A percentile compares a stretch with the other conserved stretches of the same genome.
Evolutionary conservation across 2,888 invertebrate genomes (phyloP).

Genomic region (Prostheceraeus crozeri): DNA sequence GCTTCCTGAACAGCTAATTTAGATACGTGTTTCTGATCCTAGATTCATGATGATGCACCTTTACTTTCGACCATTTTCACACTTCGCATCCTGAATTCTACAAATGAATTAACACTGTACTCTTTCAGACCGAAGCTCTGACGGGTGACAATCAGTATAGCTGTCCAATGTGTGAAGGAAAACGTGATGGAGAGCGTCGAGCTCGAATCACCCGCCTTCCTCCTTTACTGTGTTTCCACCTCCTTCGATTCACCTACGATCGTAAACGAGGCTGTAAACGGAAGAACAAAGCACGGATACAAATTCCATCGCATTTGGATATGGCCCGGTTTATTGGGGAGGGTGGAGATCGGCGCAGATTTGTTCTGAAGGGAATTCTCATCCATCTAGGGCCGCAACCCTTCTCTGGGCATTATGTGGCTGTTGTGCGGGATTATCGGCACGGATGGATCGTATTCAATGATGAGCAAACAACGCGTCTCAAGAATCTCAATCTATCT

Average conservation of each 20-base stretch:
- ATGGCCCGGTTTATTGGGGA: constrained; percentile 24
- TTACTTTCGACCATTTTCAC: too few species aligned
- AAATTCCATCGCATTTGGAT: constrained; percentile 9
- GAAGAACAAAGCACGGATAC: constrained; percentile 17
- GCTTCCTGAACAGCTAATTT: too few species aligned
- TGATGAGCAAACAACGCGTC: too few species aligned
- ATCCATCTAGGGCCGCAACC: constrained; percentile 33
- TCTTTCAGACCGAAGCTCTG: constrained; percentile 25
- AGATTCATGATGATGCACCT: too few species aligned
- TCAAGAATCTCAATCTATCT: too few species aligned
- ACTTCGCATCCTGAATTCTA: too few species aligned
- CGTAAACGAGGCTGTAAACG: constrained; percentile 20
- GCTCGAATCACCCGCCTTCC: constrained; percentile 1
- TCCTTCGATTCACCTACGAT: constrained; percentile 30
- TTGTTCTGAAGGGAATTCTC: constrained; percentile 29
- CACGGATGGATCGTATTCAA: constrained; percentile 31
- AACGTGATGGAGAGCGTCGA: constrained; percentile 23
- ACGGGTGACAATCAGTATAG: constrained; percentile 32
- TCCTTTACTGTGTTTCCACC: constrained; percentile 25
- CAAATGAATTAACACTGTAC: too few species aligned
- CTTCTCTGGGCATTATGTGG: constrained; percentile 29
- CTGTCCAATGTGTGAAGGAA: constrained; percentile 11
- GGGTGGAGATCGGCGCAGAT: neutral
- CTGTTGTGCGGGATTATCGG: constrained; percentile 23
- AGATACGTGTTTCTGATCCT: too few species aligned